phyloP scores from a whole-genome alignment of 1,140 invertebrate species.

The Pectinophora gossypiella region DNA sequence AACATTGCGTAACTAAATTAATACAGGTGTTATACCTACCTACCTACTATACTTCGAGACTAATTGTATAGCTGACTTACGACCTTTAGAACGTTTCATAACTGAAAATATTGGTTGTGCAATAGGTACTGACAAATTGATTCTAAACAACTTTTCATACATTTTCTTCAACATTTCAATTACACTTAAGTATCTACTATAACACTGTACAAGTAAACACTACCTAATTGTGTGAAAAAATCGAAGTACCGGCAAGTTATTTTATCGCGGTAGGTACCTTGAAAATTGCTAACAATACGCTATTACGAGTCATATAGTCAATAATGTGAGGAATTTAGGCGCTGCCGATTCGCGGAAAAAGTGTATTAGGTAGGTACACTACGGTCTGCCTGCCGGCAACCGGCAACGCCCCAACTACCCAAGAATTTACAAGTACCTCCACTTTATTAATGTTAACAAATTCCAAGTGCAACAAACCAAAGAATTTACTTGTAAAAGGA shows the following conservation, averaged over 20 bases:
- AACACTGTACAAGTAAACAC: not conserved
- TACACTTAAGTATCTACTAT: no score
- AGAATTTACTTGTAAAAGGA: not conserved
- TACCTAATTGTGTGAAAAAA: not conserved
- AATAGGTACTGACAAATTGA: no score
- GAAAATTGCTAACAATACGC: not conserved
- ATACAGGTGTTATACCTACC: no score
- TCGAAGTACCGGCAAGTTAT: not conserved
- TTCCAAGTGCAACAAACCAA: not conserved
- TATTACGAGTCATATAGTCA: not conserved
- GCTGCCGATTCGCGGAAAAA: constrained; percentile 58
- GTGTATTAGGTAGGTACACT: constrained; percentile 36
- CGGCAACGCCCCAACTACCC: constrained; percentile 57
- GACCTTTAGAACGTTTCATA: no score
- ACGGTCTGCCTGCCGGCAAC: constrained; percentile 27
- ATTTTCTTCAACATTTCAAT: no score
- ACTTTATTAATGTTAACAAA: not conserved
- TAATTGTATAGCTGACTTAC: no score
- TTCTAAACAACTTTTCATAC: no score
- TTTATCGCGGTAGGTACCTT: no score
- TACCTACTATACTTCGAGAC: no score
- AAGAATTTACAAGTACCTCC: not conserved
- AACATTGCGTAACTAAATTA: no score
- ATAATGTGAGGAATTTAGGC: constrained; percentile 49
- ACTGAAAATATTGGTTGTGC: no score